Evolutionary conservation across 1,140 invertebrate genomes (phyloP), one percentile per base, ranked within the genome.

Genomic region (Dinothrombium tinctorium): DNA sequence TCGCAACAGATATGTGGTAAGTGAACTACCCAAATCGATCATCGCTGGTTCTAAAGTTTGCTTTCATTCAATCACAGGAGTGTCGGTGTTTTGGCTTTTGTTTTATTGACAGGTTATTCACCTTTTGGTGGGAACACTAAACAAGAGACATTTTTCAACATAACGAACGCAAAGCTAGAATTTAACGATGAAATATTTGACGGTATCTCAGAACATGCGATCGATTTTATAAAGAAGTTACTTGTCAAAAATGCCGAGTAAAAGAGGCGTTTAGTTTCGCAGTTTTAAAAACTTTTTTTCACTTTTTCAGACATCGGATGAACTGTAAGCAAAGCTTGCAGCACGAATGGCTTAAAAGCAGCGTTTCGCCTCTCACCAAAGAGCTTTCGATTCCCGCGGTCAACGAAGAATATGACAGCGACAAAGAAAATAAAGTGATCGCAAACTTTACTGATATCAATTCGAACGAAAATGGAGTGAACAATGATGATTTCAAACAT

Each of bases 101-200:
- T 92, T 4, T 68, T 94, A 47, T 60, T 92, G 39, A 83, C 78
- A 37, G 84, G 84, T 11, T 74, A 47, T 56, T 84, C 82, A 17
- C 87, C 84, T 11, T 94, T 92, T 59, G 81, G 76, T 37, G 84
- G 81, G 32, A 79, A 90, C 56, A 80, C 74, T 43, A 89, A 90
- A 56, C 84, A 92, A 61, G 80, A 76, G 53, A 79, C 75, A 0
- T 90, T 83, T 60, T 77, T 83, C 49, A 94, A 92, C 63, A 90
- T 94, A 54, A 78, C 82, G 33, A 74, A 82, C 57, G 83, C 81
- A 56, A 70, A 72, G 50, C 67, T 90, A 45, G 77, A 81, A 53
- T 92, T 90, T 62, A 84, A 84, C 40, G 69, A 74, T 47, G 80
- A 86, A 52, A 65, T 89, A 39, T 92, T 92, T 65, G 67, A 68